Base-by-base conservation (phyloP, 2,888 invertebrate genomes). In the Agrotis segetum region DNA sequence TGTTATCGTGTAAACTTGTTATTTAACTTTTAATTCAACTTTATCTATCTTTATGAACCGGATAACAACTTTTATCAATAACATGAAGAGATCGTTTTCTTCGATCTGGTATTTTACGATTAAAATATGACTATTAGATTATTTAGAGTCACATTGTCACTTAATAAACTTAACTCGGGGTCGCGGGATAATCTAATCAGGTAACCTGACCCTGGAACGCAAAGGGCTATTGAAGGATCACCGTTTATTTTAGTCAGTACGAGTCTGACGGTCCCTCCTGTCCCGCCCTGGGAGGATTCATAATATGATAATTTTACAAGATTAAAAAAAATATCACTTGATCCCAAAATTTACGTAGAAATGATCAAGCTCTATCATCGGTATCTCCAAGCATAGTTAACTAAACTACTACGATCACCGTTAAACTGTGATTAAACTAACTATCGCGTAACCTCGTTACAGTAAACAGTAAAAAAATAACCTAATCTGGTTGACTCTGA, bases 401-500 rank as follows among this genome's bases (percentile, higher is more conserved):
- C 34, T 19, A 24, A 65, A 67, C 21, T 52, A 63, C 62, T 70
- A 67, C 19, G 29, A 67, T 53, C 52, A 53, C 71, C 47, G 47
- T 68, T 73, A 68, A 73, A 79, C 70, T 71, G 11, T 46, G 11
- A 19, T 50, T 58, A 66, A 77, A 74, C 52, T 24, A 24, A 77
- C 64, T 59, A 69, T 67, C 55, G 55, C 44, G 66, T 81, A 83
- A 79, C 81, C 75, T 78, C 60, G 67, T 80, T 79, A 86, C 83
- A 78, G 82, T 85, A 83, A 87, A 80, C 84, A 84, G 83, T 85
- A 85, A 87, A 90, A 87, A 88, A 87, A 89, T 87, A 88, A 88
- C 83, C 81, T 87, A 89, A 90, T 90, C 86, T 85, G 84, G 86
- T 88, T 89, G 87, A 87, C 85, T 87, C 81, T 84, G 83, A 87